These are phyloP conservation scores for Cottoperca gobio DNA, from an alignment of 2,797 vertebrate species.

Conservation along the genomic window DNA sequence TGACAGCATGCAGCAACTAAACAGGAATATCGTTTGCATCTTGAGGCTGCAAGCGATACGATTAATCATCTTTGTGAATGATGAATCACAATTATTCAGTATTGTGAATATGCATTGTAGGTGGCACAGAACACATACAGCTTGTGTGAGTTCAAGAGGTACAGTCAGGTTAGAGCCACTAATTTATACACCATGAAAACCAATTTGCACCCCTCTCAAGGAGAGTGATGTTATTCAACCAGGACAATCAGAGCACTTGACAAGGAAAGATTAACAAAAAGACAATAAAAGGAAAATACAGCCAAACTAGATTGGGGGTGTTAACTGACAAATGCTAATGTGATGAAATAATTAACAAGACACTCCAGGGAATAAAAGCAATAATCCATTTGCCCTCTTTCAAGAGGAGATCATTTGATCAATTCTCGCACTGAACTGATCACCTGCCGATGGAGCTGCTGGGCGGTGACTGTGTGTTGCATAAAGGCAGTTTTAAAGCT, in stretches of 20 bases:
- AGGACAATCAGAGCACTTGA: constrained; percentile 55
- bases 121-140: constrained; percentile 11
- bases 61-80: constrained; percentile 7
- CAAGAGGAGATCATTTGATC: constrained; percentile 26
- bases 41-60: neutral
- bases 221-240: constrained; percentile 57
- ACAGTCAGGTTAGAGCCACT: constrained; percentile 37
- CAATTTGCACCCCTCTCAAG: constrained; percentile 56
- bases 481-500: constrained; percentile 5
- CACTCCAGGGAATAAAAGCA: constrained; percentile 26
- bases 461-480: neutral
- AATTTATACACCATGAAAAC: constrained; percentile 67
- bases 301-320: constrained; percentile 27
- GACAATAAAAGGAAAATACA: constrained; percentile 38
- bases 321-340: constrained; percentile 48
- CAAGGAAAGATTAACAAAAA: constrained; percentile 51
- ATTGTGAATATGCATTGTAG: constrained; percentile 16
- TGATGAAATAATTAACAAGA: constrained; percentile 57
- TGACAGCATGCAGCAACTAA: neutral
- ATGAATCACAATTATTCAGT: constrained; percentile 8
- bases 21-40: neutral
- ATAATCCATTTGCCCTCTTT: constrained; percentile 13
- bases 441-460: constrained; percentile 6
- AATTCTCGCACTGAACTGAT: constrained; percentile 30
- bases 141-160: constrained; percentile 35